These are phyloP conservation scores for Epinephelus cyanopodus DNA, from an alignment of 2,113 vertebrate species.

Conservation along the genomic window DNA sequence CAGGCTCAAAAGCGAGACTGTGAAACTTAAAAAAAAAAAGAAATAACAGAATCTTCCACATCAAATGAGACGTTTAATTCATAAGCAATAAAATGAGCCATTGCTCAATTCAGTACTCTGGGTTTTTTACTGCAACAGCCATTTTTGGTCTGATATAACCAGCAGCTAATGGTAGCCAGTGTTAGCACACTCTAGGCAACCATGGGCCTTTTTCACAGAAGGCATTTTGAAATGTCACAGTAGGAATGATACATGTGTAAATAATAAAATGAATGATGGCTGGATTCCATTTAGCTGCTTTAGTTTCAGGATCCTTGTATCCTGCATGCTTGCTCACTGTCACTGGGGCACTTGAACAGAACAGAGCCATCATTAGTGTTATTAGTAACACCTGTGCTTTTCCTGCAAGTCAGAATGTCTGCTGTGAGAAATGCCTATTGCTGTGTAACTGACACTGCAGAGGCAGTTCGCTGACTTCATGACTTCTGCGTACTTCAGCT, in stretches of 20 bases:
- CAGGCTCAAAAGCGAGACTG: background rate
- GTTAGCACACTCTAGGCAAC: background rate
- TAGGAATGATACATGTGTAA: too few relatives aligned
- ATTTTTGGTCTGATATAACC: background rate
- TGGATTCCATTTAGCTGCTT: too few relatives aligned
- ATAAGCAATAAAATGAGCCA: background rate
- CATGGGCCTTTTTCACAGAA: too few relatives aligned
- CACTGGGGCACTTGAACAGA: too few relatives aligned
- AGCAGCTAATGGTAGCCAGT: background rate
- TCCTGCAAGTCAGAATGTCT: too few relatives aligned
- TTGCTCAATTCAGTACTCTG: background rate
- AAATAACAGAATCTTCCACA: background rate
- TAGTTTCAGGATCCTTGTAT: too few relatives aligned
- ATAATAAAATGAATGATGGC: too few relatives aligned
- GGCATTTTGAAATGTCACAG: too few relatives aligned
- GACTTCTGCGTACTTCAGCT: background rate
- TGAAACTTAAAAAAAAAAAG: background rate
- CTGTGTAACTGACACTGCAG: background rate
- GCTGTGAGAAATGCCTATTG: background rate
- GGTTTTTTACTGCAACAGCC: background rate
- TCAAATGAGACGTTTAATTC: background rate
- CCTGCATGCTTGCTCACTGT: too few relatives aligned
- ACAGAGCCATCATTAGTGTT: too few relatives aligned
- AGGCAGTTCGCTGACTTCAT: background rate
- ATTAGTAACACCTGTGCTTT: too few relatives aligned